phyloP scores from a whole-genome alignment of 2,888 invertebrate species.

The Polymixis flavicincta region DNA sequence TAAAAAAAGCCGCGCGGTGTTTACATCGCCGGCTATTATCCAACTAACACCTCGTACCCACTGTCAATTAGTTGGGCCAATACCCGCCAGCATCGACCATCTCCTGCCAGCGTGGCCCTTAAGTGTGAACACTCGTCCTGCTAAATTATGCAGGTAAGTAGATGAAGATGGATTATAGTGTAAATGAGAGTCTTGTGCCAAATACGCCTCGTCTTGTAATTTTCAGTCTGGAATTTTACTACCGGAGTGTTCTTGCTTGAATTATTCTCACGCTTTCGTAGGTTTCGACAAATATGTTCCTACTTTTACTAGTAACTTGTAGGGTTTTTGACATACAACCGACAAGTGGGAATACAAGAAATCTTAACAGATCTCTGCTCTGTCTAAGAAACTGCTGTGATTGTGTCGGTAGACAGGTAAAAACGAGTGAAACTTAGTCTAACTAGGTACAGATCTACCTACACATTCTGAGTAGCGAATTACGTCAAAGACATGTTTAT shows the following conservation, averaged over 20 bases:
- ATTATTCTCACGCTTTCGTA: background rate
- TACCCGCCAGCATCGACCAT: conserved; percentile 23
- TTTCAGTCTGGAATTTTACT: conserved; percentile 1
- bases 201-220: conserved; percentile 8
- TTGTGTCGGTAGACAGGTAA: background rate
- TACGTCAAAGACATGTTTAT: background rate
- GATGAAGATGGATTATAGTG: conserved; percentile 52
- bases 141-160: conserved; percentile 51
- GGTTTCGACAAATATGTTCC: background rate
- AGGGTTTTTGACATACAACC: background rate
- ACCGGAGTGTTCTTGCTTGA: background rate
- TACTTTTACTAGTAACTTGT: background rate
- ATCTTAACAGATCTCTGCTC: background rate
- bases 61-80: conserved; percentile 31
- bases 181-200: conserved; percentile 36
- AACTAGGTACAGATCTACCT: background rate
- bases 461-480: no score
- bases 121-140: conserved; percentile 34
- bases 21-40: conserved; percentile 76
- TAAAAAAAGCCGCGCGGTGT: conserved; percentile 77
- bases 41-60: conserved; percentile 69
- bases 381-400: background rate
- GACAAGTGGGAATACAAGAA: background rate
- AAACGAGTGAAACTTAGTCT: no score
- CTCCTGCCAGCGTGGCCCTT: conserved; percentile 4